Conservation (phyloP, 1,140 invertebrate species). For the Tetramorium simillimum region DNA sequence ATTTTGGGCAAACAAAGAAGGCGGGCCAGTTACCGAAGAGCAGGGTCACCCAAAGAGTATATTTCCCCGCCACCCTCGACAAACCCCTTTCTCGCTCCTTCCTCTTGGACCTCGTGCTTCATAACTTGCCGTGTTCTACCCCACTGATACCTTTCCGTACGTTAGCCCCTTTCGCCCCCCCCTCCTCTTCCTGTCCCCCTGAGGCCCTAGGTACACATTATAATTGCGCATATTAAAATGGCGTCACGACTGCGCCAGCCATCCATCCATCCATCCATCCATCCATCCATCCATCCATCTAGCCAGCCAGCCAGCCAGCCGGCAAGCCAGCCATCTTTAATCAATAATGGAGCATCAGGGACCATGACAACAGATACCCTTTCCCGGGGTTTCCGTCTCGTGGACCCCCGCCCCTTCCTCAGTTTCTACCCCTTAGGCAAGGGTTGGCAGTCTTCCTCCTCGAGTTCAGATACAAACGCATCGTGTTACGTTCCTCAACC, state of each 20-base stretch:
- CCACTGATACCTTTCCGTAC: constrained; percentile 30
- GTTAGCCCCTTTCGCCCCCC: neutral
- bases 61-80: constrained; percentile 28
- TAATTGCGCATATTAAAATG: constrained; percentile 86
- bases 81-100: neutral
- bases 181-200: neutral
- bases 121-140: constrained; percentile 14
- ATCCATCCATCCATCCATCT: too few species aligned
- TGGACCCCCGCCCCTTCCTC: constrained; percentile 63
- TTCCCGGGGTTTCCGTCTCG: constrained; percentile 80
- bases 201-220: constrained; percentile 80
- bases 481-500: constrained; percentile 78
- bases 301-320: constrained; percentile 70
- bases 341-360: constrained; percentile 85
- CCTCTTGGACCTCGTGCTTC: constrained; percentile 36
- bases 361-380: constrained; percentile 86
- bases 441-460: constrained; percentile 78
- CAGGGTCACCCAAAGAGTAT: constrained; percentile 55
- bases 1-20: constrained; percentile 83
- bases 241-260: constrained; percentile 75
- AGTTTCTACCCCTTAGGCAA: constrained; percentile 72
- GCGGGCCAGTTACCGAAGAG: constrained; percentile 54
- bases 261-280: constrained; percentile 58
- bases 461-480: constrained; percentile 72
- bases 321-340: constrained; percentile 84